Percentiles rank a stretch among this genome's conserved stretches.
Evolutionary conservation across 1,140 invertebrate species (phyloP).

Genomic region (Papilio helenus): DNA sequence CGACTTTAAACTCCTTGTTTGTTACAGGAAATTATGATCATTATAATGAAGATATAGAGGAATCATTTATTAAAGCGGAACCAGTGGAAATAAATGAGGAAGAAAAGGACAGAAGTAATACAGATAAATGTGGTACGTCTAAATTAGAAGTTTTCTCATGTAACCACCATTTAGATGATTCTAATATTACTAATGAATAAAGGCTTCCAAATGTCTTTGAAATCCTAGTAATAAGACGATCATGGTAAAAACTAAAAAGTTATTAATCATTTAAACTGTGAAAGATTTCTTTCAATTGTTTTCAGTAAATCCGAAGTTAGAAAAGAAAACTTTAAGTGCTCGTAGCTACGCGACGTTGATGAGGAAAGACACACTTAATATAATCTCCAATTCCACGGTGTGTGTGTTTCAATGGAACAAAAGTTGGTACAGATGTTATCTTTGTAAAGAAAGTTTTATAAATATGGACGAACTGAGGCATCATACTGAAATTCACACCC

Average conservation of each 20-base stretch:
- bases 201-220: too few species aligned
- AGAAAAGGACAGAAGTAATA: neutral
- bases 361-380: slow-evolving; percentile 65
- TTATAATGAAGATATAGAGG: neutral
- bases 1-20: too few species aligned
- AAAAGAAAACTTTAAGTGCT: slow-evolving; percentile 50
- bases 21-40: neutral
- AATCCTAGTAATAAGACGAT: too few species aligned
- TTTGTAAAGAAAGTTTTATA: slow-evolving; percentile 66
- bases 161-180: too few species aligned
- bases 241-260: neutral
- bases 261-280: neutral
- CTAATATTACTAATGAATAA: too few species aligned
- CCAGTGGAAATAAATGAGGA: neutral
- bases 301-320: slow-evolving; percentile 13
- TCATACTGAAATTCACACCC: slow-evolving; percentile 56
- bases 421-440: slow-evolving; percentile 68
- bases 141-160: too few species aligned
- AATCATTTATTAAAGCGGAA: neutral
- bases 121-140: neutral
- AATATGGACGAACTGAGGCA: slow-evolving; percentile 57
- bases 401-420: slow-evolving; percentile 75
- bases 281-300: neutral
- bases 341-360: slow-evolving; percentile 60
- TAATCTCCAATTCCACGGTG: slow-evolving; percentile 66